Base-by-base conservation (phyloP, 2,113 vertebrate species). In the Microtus pennsylvanicus region DNA sequence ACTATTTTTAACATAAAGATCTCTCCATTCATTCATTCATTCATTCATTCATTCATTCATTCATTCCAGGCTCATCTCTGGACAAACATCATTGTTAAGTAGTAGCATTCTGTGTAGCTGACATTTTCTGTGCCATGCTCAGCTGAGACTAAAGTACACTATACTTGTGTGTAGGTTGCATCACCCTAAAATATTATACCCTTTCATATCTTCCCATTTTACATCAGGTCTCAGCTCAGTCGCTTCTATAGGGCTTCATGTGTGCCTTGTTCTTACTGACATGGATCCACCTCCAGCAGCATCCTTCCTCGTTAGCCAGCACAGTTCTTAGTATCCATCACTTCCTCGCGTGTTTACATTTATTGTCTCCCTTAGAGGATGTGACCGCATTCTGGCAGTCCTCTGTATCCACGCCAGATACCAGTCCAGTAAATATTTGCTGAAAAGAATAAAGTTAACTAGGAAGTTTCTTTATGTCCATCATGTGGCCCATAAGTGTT, bases 271-370 rank as follows among this genome's bases (percentile, higher is more conserved):
- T 4, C 12, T 7, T 42, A 6, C 9, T 6, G 35, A 42, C 47
- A 4, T 0, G 9, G n/a, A 5, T 16, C 47, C 14, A 2, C 6
- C 14, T 45, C 78, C 16, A 0, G 42, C 1, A 50, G 13, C 1
- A 2, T 10, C 19, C 14, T 47, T 42, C 76, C 30, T 8, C 14
- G 3, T 35, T 8, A 90, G 4, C 33, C 52, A 82, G 45, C 1
- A 58, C 7, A 5, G 0, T 19, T 21, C 35, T 65, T 14, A 76
- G 7, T 17, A 12, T 16, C 14, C 26, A 24, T 47, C 33, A 19
- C 5, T 24, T 33, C 70, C 74, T 30, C n/a, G 14, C 65, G 24
- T 91, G 65, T 87, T 95, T 90, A 52, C 35, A 86, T 78, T n/a
- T 81, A 28, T 55, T n/a, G 3, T 89, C 55, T 83, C 63, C 19